Conservation (phyloP, 1,140 invertebrate genomes). For the Diorhabda elongata region DNA sequence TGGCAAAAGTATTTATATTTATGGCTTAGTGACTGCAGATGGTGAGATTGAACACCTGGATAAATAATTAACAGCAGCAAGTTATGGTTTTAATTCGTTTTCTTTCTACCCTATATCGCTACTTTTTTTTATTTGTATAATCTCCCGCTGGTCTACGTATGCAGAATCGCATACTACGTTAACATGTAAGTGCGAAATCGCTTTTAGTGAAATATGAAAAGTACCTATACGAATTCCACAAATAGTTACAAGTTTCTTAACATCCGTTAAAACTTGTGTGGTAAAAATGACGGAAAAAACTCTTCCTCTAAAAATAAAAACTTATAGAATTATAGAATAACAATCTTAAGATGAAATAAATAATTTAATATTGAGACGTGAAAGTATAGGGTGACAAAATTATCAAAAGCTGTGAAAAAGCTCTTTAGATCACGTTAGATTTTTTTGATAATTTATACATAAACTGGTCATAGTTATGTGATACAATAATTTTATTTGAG, state of each 20-base stretch:
- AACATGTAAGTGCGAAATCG: not conserved
- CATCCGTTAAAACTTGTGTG: not conserved
- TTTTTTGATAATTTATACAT: no score
- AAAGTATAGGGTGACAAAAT: no score
- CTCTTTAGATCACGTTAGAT: no score
- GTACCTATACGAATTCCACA: not conserved
- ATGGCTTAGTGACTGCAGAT: slow-evolving; percentile 11
- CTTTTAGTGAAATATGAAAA: not conserved
- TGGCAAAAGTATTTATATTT: slow-evolving; percentile 10
- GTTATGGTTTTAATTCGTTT: slow-evolving; percentile 18
- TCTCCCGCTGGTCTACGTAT: slow-evolving; percentile 11
- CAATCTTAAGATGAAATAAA: no score
- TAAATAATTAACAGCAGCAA: slow-evolving; percentile 16
- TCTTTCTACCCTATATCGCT: slow-evolving; percentile 6
- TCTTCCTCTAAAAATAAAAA: no score
- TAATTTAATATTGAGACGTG: no score
- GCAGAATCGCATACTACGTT: not conserved
- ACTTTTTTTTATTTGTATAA: not conserved
- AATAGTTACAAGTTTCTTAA: not conserved
- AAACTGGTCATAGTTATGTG: no score
- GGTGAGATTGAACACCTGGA: slow-evolving; percentile 17
- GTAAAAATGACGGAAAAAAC: not conserved
- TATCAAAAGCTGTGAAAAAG: no score
- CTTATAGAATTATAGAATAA: no score
- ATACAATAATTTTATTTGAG: no score